These are phyloP conservation scores for Apostichopus japonicus DNA, from an alignment of 35 echinoderm and acorn worm genomes.

Conservation along the genomic window DNA sequence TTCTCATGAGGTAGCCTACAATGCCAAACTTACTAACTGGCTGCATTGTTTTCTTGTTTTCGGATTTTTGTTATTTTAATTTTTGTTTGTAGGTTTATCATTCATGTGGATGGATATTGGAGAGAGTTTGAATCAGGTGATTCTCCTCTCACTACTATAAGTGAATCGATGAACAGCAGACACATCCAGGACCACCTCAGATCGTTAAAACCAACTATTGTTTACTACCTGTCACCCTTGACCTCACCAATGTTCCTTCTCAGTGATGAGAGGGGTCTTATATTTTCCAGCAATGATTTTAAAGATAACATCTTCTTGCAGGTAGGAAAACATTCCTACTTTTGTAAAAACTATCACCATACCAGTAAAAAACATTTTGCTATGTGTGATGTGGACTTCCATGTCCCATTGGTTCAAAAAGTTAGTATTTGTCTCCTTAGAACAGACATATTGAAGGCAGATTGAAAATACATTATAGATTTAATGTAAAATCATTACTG, in stretches of 20 bases:
- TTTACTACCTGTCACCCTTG: conserved; percentile 4
- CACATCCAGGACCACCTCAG: background rate
- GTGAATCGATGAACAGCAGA: background rate
- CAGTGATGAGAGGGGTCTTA: background rate
- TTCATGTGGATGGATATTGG: conserved; percentile 27
- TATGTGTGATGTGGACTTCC: too few relatives aligned
- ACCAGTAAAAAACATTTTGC: too few relatives aligned
- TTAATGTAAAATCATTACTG: too few relatives aligned
- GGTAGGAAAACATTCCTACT: background rate
- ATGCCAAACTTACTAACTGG: too few relatives aligned
- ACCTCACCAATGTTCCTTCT: conserved; percentile 11
- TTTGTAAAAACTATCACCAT: background rate
- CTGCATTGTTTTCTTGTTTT: too few relatives aligned
- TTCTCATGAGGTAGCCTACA: too few relatives aligned
- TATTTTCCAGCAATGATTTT: conserved; percentile 8
- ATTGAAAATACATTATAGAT: too few relatives aligned
- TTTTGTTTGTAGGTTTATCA: background rate
- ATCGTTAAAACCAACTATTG: background rate
- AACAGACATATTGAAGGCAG: too few relatives aligned
- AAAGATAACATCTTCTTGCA: background rate
- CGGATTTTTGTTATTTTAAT: background rate
- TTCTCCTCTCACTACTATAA: background rate
- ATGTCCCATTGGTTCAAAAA: too few relatives aligned
- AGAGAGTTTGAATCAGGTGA: background rate
- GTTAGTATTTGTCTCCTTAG: too few relatives aligned